Percentiles rank a stretch among this genome's conserved stretches.
Conservation (phyloP, 2,113 vertebrate species). For the Vidua chalybeata region DNA sequence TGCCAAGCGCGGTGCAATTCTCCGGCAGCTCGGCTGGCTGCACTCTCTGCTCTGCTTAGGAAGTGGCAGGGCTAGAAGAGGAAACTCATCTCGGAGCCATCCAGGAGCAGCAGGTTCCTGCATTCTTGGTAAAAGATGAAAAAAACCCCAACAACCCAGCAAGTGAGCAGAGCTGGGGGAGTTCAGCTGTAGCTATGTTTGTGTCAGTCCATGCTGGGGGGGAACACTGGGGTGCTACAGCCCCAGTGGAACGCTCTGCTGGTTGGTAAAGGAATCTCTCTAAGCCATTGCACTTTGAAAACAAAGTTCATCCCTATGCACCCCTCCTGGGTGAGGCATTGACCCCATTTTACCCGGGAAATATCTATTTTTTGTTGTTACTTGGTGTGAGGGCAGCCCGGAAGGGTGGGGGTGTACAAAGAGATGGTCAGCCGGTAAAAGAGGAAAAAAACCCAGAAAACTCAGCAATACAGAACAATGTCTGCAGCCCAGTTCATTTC, state of each 20-base stretch:
- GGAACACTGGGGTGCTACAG: not conserved
- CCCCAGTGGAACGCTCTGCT: not conserved
- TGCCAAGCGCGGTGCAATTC: rapidly evolving
- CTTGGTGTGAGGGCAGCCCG: not conserved
- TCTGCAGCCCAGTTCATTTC: not conserved
- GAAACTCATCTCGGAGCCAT: not conserved
- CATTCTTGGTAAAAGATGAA: not conserved
- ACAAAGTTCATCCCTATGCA: not conserved
- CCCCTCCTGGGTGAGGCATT: not conserved
- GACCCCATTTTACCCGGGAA: not conserved
- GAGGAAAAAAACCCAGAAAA: not conserved
- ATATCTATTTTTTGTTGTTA: not conserved
- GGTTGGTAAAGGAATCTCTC: not conserved
- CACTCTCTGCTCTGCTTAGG: not conserved
- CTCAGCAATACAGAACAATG: not conserved
- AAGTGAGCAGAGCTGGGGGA: not conserved
- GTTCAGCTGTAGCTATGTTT: not conserved
- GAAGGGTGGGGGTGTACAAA: not conserved
- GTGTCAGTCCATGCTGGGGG: rapidly evolving
- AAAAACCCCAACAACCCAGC: not conserved
- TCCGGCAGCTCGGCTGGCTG: not conserved
- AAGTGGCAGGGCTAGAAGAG: rapidly evolving
- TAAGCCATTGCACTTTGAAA: not conserved
- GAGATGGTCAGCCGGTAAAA: not conserved
- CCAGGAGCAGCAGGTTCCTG: not conserved